phyloP scores from a whole-genome alignment of 2,888 invertebrate species.

The Yponomeuta plumbellus region DNA sequence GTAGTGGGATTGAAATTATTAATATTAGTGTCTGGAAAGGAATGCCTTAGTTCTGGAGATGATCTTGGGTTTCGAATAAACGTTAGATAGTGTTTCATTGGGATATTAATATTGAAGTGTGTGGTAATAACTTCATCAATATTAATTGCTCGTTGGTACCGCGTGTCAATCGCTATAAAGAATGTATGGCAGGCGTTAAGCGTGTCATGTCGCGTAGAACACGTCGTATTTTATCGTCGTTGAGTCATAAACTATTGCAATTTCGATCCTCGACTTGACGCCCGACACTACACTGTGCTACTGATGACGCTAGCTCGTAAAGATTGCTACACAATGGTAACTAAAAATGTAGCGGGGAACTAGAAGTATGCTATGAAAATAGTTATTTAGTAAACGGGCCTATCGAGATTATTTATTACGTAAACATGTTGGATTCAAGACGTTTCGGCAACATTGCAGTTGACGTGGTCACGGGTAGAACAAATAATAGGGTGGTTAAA shows the following conservation, averaged over 20 bases:
- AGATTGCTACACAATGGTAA: not conserved
- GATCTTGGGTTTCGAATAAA: not conserved
- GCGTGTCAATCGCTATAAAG: not conserved
- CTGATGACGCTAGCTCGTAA: not conserved
- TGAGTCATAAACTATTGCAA: constrained; percentile 21
- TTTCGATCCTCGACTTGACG: constrained; percentile 33
- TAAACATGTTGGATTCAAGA: too few relatives aligned
- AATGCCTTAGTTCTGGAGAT: not conserved
- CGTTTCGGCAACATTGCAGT: too few relatives aligned
- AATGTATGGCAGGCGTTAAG: not conserved
- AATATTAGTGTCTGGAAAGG: not conserved
- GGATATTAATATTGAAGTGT: not conserved
- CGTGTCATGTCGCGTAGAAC: not conserved
- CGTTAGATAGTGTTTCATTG: not conserved
- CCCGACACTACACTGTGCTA: constrained; percentile 37
- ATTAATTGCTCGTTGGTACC: not conserved
- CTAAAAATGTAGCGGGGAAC: not conserved
- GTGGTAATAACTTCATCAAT: not conserved
- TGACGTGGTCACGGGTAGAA: too few relatives aligned
- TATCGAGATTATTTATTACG: too few relatives aligned
- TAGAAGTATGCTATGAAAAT: not conserved
- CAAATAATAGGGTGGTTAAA: too few relatives aligned
- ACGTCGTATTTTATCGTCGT: constrained; percentile 3
- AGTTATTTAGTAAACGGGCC: not conserved
- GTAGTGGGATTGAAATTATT: not conserved